Base-by-base conservation (phyloP, 2,888 invertebrate species). In the Encarsia formosa region DNA sequence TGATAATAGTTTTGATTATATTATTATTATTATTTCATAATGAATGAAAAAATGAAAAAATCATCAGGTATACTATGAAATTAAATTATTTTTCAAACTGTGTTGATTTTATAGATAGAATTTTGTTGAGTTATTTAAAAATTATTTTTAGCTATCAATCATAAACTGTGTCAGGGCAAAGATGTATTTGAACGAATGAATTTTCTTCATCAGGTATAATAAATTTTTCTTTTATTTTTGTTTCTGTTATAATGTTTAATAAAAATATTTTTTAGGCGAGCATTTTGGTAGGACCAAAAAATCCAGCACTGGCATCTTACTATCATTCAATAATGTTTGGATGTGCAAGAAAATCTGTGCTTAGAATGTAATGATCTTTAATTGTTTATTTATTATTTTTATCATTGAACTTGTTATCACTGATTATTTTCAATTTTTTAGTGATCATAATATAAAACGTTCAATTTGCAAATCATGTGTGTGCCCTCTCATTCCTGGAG, bases 131-230 rank as follows among this genome's bases (percentile, higher is more conserved):
- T 24, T 15, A 23, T 16, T 35, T n/a, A n/a, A n/a, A n/a, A n/a
- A n/a, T n/a, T n/a, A n/a, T n/a, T n/a, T 47, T 52, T 22, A 52
- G 56, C 49, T 22, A 47, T 52, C 4, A 24, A 54, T 35, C 51
- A 54, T 32, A 82, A 78, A 65, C 78, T 80, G 70, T 81, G 84
- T 53, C 79, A 79, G 63, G 84, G 83, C 49, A 83, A 83, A 66
- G 85, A 85, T 68, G 77, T 80, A 20, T 83, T 86, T 65, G 81
- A 85, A 64, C 76, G 86, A 52, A 83, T 86, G 69, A 86, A 86
- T 70, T 86, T 79, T 65, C 74, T 86, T 20, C 83, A 84, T 69
- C 86, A 86, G 75, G 85, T 83, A 73, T 53, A n/a, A n/a, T 44
- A 47, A 19, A 15, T 45, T 39, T 39, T 13, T 47, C 9, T 18